Conservation (phyloP, 1,140 invertebrate genomes). For the Caerostris extrusa region DNA sequence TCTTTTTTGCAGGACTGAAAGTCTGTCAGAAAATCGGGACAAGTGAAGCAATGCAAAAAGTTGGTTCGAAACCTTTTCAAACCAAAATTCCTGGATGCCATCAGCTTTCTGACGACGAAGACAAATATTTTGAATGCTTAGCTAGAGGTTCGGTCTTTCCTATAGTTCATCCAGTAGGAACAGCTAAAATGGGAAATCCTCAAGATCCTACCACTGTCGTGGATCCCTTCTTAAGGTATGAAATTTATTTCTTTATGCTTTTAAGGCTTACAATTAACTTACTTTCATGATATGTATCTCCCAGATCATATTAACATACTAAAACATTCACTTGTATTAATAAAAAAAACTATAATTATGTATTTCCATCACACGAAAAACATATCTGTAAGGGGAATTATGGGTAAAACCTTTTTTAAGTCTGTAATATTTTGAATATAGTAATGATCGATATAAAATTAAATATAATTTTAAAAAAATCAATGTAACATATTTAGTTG, state of each 20-base stretch:
- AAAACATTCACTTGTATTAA: too few species aligned
- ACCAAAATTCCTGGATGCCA: not conserved
- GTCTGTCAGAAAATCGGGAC: not conserved
- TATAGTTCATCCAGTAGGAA: constrained; percentile 85
- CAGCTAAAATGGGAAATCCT: constrained; percentile 90
- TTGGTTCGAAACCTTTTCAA: not conserved
- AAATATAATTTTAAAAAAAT: too few species aligned
- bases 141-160: constrained; percentile 92
- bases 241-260: not conserved
- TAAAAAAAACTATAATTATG: too few species aligned
- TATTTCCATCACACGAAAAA: too few species aligned
- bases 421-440: too few species aligned
- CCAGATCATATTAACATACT: too few species aligned
- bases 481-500: too few species aligned
- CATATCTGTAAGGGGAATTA: too few species aligned
- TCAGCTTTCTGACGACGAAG: not conserved
- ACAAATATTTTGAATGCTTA: constrained; percentile 80
- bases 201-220: constrained; percentile 90
- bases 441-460: too few species aligned
- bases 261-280: too few species aligned
- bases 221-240: constrained; percentile 86
- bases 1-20: not conserved
- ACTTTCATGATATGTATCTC: too few species aligned
- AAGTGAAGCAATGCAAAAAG: not conserved
- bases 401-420: too few species aligned